Conservation (phyloP, 2,113 vertebrate species). For the Cyrtonyx montezumae region DNA sequence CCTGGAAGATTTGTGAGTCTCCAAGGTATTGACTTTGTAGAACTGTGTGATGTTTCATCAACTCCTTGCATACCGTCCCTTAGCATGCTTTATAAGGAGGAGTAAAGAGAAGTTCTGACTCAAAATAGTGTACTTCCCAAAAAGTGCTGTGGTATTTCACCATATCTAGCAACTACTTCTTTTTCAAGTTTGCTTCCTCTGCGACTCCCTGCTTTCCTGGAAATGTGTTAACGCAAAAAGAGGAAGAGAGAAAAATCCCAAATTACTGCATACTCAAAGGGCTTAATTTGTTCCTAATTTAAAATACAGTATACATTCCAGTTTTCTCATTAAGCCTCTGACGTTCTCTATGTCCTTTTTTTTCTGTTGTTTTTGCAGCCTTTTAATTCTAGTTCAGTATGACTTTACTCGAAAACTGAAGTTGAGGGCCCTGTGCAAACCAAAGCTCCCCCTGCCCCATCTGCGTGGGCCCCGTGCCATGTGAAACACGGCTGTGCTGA, state of each 20-base stretch:
- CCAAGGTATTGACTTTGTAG: not conserved
- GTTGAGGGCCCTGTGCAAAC: not conserved
- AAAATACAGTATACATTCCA: not conserved
- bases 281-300: not conserved
- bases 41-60: not conserved
- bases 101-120: not conserved
- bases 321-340: too few relatives aligned
- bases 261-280: not conserved
- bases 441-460: too few relatives aligned
- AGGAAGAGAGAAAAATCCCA: not conserved
- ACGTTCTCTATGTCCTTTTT: too few relatives aligned
- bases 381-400: fast-evolving
- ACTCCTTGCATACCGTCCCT: not conserved
- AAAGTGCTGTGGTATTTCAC: not conserved
- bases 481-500: not conserved
- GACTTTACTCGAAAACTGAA: too few relatives aligned
- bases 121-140: not conserved
- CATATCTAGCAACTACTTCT: not conserved
- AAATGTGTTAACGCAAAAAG: not conserved
- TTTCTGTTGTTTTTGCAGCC: not conserved
- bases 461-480: not conserved
- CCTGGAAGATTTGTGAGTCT: not conserved
- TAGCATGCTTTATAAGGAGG: not conserved
- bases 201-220: not conserved
- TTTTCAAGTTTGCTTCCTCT: not conserved